Evolutionary conservation across 2,113 vertebrate genomes (phyloP).

Genomic region (Aptenodytes patagonicus): DNA sequence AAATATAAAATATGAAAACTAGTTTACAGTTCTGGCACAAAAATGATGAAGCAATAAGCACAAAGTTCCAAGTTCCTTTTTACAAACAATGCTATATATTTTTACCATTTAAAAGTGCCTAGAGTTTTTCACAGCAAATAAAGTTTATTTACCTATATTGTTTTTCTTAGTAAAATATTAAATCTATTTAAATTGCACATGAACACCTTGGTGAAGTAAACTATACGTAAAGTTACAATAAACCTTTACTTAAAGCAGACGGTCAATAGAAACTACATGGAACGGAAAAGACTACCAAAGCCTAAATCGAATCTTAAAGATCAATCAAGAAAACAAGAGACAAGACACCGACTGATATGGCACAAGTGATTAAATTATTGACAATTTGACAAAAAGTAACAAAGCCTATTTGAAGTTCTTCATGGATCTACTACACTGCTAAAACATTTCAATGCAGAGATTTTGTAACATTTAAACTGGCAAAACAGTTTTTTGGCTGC

Average conservation of each 20-base stretch:
- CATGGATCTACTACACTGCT: neutral
- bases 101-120: slow-evolving; percentile 64
- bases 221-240: neutral
- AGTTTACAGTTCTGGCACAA: slow-evolving; percentile 70
- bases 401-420: slow-evolving; percentile 17
- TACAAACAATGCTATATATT: slow-evolving; percentile 58
- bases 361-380: slow-evolving; percentile 40
- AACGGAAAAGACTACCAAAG: slow-evolving; percentile 29
- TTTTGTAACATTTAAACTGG: slow-evolving; percentile 18
- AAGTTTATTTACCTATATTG: slow-evolving; percentile 49
- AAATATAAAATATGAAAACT: slow-evolving; percentile 76
- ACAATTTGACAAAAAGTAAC: neutral
- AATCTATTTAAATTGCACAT: slow-evolving; percentile 24
- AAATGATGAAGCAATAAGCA: slow-evolving; percentile 66
- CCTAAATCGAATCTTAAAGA: neutral
- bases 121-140: slow-evolving; percentile 64
- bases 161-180: slow-evolving; percentile 65
- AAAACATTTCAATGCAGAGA: neutral
- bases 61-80: slow-evolving; percentile 50
- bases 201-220: slow-evolving; percentile 36
- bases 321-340: slow-evolving; percentile 18
- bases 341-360: slow-evolving; percentile 1
- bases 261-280: slow-evolving; percentile 21
- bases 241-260: slow-evolving; percentile 2
- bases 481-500: neutral